A percentile compares a stretch with the other conserved stretches of the same genome.
phyloP scores from a whole-genome alignment of 2,797 vertebrate species.

The Chrysocyon brachyurus region DNA sequence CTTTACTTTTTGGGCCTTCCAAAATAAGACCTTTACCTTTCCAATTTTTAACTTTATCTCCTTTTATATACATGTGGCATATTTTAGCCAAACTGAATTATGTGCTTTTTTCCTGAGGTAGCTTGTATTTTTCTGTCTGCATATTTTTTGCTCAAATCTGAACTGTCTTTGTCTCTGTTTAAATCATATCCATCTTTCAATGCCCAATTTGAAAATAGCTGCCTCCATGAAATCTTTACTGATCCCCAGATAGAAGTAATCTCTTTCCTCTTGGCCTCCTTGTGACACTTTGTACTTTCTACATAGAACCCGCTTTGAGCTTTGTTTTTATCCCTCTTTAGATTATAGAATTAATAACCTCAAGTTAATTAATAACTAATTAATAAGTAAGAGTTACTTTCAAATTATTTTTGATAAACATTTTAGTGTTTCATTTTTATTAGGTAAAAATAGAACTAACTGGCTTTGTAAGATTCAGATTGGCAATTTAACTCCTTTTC shows the following conservation, averaged over 20 bases:
- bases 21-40: slow-evolving; percentile 53
- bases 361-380: too few relatives aligned
- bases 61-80: neutral
- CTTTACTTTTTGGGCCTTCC: slow-evolving; percentile 14
- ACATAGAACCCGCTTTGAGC: neutral
- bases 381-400: neutral
- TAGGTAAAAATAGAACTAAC: neutral
- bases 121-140: slow-evolving; percentile 38
- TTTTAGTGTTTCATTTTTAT: slow-evolving; percentile 43
- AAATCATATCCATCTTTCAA: neutral
- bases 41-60: neutral
- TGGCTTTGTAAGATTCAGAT: neutral
- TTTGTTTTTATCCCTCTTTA: slow-evolving; percentile 31
- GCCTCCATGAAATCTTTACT: neutral
- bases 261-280: neutral
- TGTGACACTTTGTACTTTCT: slow-evolving; percentile 27
- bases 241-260: neutral
- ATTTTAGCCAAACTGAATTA: slow-evolving; percentile 60
- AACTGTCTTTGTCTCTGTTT: slow-evolving; percentile 44
- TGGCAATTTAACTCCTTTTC: slow-evolving; percentile 33
- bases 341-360: neutral
- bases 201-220: neutral
- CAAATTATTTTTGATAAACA: slow-evolving; percentile 39
- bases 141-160: slow-evolving; percentile 28
- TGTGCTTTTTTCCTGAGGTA: slow-evolving; percentile 25